phyloP scores from a whole-genome alignment of 2,113 vertebrate genomes.

The Paramormyrops kingsleyae region DNA sequence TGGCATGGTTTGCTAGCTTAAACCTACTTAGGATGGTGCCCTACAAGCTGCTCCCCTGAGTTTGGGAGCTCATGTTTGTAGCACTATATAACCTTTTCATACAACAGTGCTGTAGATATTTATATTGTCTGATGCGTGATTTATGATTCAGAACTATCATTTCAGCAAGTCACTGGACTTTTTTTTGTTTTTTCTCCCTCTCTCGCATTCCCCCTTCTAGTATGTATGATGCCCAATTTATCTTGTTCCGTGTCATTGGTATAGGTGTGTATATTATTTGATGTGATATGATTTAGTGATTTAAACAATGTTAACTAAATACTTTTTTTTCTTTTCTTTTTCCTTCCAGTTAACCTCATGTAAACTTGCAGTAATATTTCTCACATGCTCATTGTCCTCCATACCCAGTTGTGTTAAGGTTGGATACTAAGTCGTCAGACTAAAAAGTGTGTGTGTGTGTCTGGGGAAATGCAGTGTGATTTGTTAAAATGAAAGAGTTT shows the following conservation, averaged over 20 bases:
- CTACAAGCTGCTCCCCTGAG: not conserved
- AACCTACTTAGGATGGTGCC: not conserved
- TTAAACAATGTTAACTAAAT: not conserved
- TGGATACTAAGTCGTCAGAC: not conserved
- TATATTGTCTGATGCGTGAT: not conserved
- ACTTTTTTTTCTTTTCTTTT: not conserved
- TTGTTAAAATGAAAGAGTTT: not conserved
- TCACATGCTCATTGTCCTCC: not conserved
- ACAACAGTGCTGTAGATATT: conserved; percentile 1
- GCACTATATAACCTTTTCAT: conserved; percentile 1
- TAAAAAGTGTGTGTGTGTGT: not conserved
- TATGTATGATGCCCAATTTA: not conserved
- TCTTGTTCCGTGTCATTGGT: not conserved
- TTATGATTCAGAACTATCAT: not conserved
- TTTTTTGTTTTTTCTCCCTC: not conserved
- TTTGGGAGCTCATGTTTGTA: not conserved
- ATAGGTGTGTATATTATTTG: not conserved
- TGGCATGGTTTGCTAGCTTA: not conserved
- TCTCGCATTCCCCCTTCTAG: not conserved
- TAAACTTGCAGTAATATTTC: not conserved
- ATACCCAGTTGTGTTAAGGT: not conserved
- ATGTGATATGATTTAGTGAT: not conserved
- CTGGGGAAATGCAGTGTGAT: not conserved
- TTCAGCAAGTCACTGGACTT: not conserved
- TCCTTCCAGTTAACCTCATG: not conserved